Evolutionary conservation across 2,888 invertebrate species (phyloP).

Genomic region (Rugalucina vietnamica): DNA sequence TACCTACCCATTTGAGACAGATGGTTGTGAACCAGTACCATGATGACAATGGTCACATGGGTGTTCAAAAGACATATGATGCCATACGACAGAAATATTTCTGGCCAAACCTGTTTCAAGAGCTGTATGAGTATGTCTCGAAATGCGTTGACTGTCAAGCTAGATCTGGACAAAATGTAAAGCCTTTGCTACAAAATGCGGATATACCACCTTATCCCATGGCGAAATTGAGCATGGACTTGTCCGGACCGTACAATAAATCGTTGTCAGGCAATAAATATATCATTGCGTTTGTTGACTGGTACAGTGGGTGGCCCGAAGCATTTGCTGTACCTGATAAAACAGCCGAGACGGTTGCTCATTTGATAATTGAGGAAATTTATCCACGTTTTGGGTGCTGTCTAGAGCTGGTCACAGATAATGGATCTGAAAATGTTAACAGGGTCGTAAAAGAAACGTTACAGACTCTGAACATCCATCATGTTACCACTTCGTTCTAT

Average conservation of each 20-base stretch:
- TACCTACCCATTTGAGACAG: conserved; percentile 21
- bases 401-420: conserved; percentile 39
- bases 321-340: conserved; percentile 45
- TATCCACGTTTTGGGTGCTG: conserved; percentile 10
- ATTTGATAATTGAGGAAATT: conserved; percentile 22
- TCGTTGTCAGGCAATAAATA: conserved; percentile 42
- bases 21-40: conserved; percentile 40
- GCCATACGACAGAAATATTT: conserved; percentile 40
- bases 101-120: conserved; percentile 39
- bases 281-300: conserved; percentile 31
- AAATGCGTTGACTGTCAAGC: conserved; percentile 38
- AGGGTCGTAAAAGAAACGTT: conserved; percentile 18
- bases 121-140: conserved; percentile 19
- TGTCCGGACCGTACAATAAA: conserved; percentile 42
- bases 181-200: conserved; percentile 43
- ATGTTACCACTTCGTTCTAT: conserved; percentile 46
- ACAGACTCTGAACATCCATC: conserved; percentile 37
- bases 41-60: conserved; percentile 40
- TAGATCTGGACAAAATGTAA: conserved; percentile 10
- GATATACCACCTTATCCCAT: conserved; percentile 53
- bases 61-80: conserved; percentile 36
- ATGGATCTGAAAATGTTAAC: conserved; percentile 42
- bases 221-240: conserved; percentile 43
- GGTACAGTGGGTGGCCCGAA: conserved; percentile 34
- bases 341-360: conserved; percentile 25